A percentile compares a stretch with the other conserved stretches of the same genome.
Evolutionary conservation across 2,113 vertebrate genomes (phyloP).

Genomic region (Thalassarche chlororhynchos): DNA sequence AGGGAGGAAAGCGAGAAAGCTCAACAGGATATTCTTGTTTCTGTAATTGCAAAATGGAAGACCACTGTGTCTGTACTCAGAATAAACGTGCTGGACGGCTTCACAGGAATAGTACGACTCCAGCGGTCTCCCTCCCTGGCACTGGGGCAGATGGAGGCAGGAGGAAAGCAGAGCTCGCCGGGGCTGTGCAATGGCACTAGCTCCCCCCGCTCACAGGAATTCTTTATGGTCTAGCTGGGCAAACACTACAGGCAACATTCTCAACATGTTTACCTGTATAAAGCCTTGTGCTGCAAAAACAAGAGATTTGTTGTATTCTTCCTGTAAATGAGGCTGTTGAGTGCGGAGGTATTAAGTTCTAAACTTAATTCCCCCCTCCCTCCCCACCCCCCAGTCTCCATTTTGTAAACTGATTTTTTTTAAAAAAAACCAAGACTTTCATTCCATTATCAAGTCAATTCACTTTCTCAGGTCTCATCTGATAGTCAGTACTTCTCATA

Average conservation of each 20-base stretch:
- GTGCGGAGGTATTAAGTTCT: constrained; percentile 29
- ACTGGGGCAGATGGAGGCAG: not conserved
- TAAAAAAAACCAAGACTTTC: not conserved
- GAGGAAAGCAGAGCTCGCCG: not conserved
- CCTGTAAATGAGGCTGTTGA: constrained; percentile 68
- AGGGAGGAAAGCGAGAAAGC: not conserved
- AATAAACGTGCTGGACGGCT: constrained; percentile 12
- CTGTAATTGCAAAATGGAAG: constrained; percentile 23
- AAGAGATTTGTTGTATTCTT: constrained; percentile 69
- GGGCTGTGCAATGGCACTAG: not conserved
- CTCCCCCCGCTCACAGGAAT: constrained; percentile 43
- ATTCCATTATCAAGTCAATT: not conserved
- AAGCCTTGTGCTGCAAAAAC: constrained; percentile 61
- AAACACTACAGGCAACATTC: constrained; percentile 76
- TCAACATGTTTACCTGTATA: constrained; percentile 74
- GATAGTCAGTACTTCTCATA: not conserved
- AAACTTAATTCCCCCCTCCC: constrained; percentile 36
- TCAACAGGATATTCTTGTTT: not conserved
- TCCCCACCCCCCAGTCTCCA: accelerated
- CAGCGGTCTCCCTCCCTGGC: not conserved
- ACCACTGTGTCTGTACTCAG: not conserved
- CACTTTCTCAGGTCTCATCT: not conserved
- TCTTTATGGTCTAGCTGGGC: constrained; percentile 69
- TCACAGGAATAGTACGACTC: not conserved
- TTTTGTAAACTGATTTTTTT: not conserved